Conservation (phyloP, 1,140 invertebrate species). For the Zaprionus davidi region DNA sequence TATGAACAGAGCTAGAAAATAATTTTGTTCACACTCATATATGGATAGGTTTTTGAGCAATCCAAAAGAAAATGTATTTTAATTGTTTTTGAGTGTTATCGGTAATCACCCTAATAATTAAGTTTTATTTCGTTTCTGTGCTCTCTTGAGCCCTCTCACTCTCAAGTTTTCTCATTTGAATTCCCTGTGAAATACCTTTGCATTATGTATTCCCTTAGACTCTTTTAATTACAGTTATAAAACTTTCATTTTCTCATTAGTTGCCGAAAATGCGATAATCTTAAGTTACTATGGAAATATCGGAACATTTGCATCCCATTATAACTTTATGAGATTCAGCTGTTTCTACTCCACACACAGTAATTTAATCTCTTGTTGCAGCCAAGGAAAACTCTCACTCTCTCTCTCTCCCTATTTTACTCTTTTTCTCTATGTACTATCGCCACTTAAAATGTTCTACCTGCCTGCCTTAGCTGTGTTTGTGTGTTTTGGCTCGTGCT, state of each 20-base stretch:
- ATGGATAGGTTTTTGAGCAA: too few species aligned
- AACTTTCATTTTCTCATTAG: background rate
- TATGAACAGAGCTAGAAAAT: too few species aligned
- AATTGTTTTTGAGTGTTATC: too few species aligned
- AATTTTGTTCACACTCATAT: too few species aligned
- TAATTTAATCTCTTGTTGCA: background rate
- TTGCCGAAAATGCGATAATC: background rate
- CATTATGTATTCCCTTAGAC: background rate
- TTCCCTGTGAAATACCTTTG: background rate
- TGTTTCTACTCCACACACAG: background rate
- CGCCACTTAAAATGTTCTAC: background rate
- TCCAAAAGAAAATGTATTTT: too few species aligned
- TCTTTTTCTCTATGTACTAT: background rate
- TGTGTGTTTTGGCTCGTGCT: slow-evolving; percentile 49
- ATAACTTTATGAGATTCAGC: background rate
- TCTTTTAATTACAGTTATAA: background rate
- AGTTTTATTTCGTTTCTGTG: background rate
- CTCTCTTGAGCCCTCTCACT: background rate
- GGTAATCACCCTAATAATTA: background rate
- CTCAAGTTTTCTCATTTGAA: too few species aligned
- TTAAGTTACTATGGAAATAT: background rate
- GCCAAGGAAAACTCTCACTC: background rate
- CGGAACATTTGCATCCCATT: background rate
- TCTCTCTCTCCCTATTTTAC: background rate
- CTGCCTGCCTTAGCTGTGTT: slow-evolving; percentile 17